Evolutionary conservation across 2,888 invertebrate genomes (phyloP).

Genomic region (Cheilosia impressa): DNA sequence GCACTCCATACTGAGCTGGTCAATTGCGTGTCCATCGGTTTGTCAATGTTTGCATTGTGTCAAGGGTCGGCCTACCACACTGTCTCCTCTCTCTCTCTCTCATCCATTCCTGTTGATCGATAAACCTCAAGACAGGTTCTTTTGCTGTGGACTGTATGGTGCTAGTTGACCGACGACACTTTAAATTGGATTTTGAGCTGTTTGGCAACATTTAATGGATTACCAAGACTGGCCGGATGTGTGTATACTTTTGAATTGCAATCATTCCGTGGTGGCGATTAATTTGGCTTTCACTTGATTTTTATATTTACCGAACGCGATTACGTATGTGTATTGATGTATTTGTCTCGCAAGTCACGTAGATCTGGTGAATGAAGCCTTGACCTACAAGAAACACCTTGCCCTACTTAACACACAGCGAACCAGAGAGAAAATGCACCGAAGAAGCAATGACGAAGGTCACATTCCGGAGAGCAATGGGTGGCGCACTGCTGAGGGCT

Average conservation of each 20-base stretch:
- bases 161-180: neutral
- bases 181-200: slow-evolving; percentile 31
- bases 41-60: slow-evolving; percentile 29
- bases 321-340: neutral
- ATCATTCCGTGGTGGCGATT: slow-evolving; percentile 42
- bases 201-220: slow-evolving; percentile 38
- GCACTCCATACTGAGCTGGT: slow-evolving; percentile 24
- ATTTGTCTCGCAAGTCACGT: slow-evolving; percentile 63
- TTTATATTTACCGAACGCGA: slow-evolving; percentile 52
- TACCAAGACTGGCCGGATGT: slow-evolving; percentile 12
- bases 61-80: slow-evolving; percentile 16
- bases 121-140: slow-evolving; percentile 29
- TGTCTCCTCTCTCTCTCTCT: neutral
- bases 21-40: slow-evolving; percentile 38
- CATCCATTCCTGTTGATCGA: neutral
- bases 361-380: slow-evolving; percentile 52
- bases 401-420: slow-evolving; percentile 59
- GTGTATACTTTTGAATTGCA: slow-evolving; percentile 20
- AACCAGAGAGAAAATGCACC: slow-evolving; percentile 44
- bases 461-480: slow-evolving; percentile 22
- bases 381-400: slow-evolving; percentile 64
- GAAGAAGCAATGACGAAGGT: slow-evolving; percentile 49
- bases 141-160: neutral
- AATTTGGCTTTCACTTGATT: slow-evolving; percentile 65
- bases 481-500: slow-evolving; percentile 19